These are phyloP conservation scores for Mamestra configurata DNA, from an alignment of 1,140 invertebrate species.

Conservation along the genomic window DNA sequence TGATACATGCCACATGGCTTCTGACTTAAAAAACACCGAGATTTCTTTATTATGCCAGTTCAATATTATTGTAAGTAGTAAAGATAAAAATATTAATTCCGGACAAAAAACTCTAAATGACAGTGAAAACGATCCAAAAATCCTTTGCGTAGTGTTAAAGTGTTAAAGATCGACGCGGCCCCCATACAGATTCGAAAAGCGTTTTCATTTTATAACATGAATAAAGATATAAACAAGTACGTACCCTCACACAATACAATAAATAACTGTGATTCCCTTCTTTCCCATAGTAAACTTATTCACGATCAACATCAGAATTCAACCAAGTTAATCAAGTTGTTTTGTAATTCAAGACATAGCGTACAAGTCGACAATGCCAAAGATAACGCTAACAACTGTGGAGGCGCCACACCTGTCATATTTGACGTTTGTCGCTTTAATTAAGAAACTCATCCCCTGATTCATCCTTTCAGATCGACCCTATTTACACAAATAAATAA, in stretches of 20 bases:
- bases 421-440: constrained; percentile 65
- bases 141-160: too few relatives aligned
- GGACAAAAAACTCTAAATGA: too few relatives aligned
- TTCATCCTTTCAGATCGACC: constrained; percentile 58
- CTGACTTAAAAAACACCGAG: too few relatives aligned
- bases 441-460: constrained; percentile 63
- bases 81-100: too few relatives aligned
- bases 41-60: too few relatives aligned
- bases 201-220: not conserved
- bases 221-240: not conserved
- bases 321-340: not conserved
- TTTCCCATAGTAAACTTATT: constrained; percentile 8
- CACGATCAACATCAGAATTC: constrained; percentile 20
- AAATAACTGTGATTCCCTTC: not conserved
- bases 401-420: constrained; percentile 71
- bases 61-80: too few relatives aligned
- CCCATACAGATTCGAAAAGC: not conserved
- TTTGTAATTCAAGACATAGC: constrained; percentile 10
- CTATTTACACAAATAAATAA: too few relatives aligned
- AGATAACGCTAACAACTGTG: constrained; percentile 56
- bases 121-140: too few relatives aligned
- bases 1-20: too few relatives aligned
- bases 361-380: constrained; percentile 60
- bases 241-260: not conserved
- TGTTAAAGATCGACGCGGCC: too few relatives aligned